A percentile compares a stretch with the other conserved stretches of the same genome.
phyloP scores from a whole-genome alignment of 2,797 vertebrate genomes.

The Orientallactaga sibirica region DNA sequence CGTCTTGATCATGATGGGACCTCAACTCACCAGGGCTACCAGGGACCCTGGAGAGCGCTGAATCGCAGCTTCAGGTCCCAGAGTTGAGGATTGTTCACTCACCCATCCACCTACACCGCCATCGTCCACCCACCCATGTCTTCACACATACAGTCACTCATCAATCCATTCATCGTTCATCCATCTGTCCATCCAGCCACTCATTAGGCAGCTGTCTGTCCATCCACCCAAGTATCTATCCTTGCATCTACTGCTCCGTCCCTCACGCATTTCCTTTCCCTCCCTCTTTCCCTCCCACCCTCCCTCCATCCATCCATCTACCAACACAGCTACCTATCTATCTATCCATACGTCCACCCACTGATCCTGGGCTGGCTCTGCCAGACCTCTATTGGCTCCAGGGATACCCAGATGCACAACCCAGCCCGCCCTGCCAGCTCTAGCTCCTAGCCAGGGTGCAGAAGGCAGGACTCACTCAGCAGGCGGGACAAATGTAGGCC shows the following conservation, averaged over 20 bases:
- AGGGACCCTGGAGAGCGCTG: neutral
- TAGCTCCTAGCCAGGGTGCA: neutral
- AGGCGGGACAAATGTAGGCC: neutral
- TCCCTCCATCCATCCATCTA: fast-evolving
- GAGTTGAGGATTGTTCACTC: neutral
- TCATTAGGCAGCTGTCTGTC: too few relatives aligned
- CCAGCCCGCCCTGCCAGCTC: neutral
- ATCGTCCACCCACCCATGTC: neutral
- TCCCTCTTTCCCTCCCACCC: neutral
- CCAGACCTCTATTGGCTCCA: neutral
- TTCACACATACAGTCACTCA: too few relatives aligned
- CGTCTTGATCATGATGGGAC: neutral
- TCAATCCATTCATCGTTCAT: too few relatives aligned
- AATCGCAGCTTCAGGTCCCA: neutral
- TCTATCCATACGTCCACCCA: neutral
- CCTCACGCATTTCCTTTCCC: neutral
- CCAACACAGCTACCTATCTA: too few relatives aligned
- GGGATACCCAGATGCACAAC: neutral
- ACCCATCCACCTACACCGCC: neutral
- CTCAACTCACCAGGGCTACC: neutral
- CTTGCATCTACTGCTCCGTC: too few relatives aligned
- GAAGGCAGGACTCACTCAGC: neutral
- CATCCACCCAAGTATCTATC: too few relatives aligned
- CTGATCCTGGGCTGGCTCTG: neutral
- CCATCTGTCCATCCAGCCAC: too few relatives aligned